Base-by-base conservation (phyloP, 2,888 invertebrate species). In the Platypus cylindrus region DNA sequence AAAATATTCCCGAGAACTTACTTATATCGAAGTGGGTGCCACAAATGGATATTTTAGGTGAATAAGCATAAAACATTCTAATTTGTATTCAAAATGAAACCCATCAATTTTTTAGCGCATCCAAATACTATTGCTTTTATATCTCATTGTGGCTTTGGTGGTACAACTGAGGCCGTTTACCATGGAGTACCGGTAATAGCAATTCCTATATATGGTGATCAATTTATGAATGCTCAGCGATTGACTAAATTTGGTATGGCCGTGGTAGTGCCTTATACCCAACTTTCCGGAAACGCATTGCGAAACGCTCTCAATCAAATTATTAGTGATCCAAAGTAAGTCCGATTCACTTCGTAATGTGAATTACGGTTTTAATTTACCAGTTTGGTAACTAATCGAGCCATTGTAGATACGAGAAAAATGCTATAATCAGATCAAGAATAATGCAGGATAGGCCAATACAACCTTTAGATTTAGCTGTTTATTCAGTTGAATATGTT, bases 11-110 rank as follows among this genome's bases (percentile, higher is more conserved):
- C 0, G 48, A 61, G 0, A 76, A 77, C 50, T 62, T 80, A 1
- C 58, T 68, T 29, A 57, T 70, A 5, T 58, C 63, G 37, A 70
- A 73, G 43, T 81, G 80, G 80, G 50, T 79, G 20, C 79, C 80
- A 0, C 81, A 81, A 54, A 48, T 49, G 23, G 53, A 54, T 26
- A 48, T 58, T 38, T 47, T 57, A 36, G 56, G 54, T 54, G 33
- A 40, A 26, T n/a, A n/a, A n/a, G n/a, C n/a, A n/a, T n/a, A n/a
- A n/a, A n/a, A n/a, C n/a, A n/a, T n/a, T n/a, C n/a, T n/a, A n/a
- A n/a, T n/a, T n/a, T n/a, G n/a, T n/a, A n/a, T n/a, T n/a, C n/a
- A n/a, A n/a, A n/a, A n/a, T n/a, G n/a, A n/a, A n/a, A n/a, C n/a
- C n/a, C n/a, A n/a, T n/a, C n/a, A n/a, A n/a, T n/a, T n/a, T 47